phyloP scores from a whole-genome alignment of 2,888 invertebrate species.

The Troides aeacus region DNA sequence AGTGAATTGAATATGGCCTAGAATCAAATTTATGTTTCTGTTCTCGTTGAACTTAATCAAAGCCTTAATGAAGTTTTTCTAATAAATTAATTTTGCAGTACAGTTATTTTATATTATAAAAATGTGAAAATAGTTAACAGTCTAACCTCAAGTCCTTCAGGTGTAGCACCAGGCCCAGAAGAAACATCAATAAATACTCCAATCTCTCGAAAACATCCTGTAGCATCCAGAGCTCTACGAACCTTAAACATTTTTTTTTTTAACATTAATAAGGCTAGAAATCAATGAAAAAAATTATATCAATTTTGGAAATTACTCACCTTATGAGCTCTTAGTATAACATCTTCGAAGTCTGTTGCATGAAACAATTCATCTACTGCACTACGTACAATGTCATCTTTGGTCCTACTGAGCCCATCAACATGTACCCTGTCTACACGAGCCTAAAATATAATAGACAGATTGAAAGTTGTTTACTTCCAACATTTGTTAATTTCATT shows the following conservation, averaged over 20 bases:
- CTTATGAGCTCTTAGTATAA: slow-evolving; percentile 84
- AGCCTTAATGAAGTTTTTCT: too few species aligned
- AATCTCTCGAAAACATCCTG: slow-evolving; percentile 94
- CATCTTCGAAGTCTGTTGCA: slow-evolving; percentile 92
- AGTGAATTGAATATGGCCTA: too few species aligned
- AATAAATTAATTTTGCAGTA: too few species aligned
- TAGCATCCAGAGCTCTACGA: slow-evolving; percentile 86
- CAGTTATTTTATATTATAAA: too few species aligned
- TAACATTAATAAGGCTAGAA: too few species aligned
- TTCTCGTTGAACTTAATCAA: too few species aligned
- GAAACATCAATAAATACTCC: slow-evolving; percentile 93
- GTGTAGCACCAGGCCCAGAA: slow-evolving; percentile 86
- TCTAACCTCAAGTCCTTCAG: slow-evolving; percentile 88
- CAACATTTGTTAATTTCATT: too few species aligned
- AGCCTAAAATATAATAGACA: slow-evolving; percentile 75
- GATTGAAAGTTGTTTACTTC: too few species aligned
- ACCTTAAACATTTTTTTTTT: slow-evolving; percentile 68
- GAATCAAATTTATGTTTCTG: too few species aligned
- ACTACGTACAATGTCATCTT: slow-evolving; percentile 91
- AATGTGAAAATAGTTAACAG: neutral
- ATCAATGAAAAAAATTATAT: too few species aligned
- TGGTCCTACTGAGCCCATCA: slow-evolving; percentile 91
- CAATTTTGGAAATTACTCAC: slow-evolving; percentile 47
- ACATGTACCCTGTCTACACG: slow-evolving; percentile 92
- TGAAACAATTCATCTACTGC: slow-evolving; percentile 91